These are phyloP conservation scores for Eumerus sabulonum DNA, from an alignment of 2,888 invertebrate species.

Conservation along the genomic window DNA sequence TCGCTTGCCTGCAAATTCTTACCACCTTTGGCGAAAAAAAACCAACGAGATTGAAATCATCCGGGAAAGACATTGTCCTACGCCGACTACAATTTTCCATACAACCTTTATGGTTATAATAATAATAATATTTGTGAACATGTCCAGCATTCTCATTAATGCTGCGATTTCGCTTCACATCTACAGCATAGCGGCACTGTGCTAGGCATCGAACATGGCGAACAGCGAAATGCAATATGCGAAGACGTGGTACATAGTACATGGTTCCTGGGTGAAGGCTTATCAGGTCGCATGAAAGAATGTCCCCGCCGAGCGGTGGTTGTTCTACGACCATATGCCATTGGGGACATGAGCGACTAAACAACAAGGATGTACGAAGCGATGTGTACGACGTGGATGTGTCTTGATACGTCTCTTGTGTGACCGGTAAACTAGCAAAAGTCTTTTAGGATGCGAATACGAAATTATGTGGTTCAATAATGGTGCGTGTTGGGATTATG, in stretches of 20 bases:
- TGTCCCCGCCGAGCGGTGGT: conserved; percentile 52
- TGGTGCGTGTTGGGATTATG: conserved; percentile 62
- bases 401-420: conserved; percentile 26
- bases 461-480: conserved; percentile 68
- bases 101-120: conserved; percentile 68
- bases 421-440: conserved; percentile 4
- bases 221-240: conserved; percentile 57
- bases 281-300: conserved; percentile 66
- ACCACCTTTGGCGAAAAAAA: conserved; percentile 50
- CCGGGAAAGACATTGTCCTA: conserved; percentile 58
- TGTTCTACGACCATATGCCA: conserved; percentile 51
- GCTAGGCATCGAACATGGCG: conserved; percentile 38
- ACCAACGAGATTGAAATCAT: conserved; percentile 59
- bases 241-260: conserved; percentile 1
- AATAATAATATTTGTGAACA: conserved; percentile 69
- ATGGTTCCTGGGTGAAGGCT: conserved; percentile 36
- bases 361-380: conserved; percentile 32
- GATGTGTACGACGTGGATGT: conserved; percentile 33
- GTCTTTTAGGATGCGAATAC: conserved; percentile 57
- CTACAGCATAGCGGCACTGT: no score
- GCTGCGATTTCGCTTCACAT: conserved; percentile 65
- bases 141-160: conserved; percentile 68
- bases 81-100: conserved; percentile 66
- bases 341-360: conserved; percentile 50
- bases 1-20: conserved; percentile 40